phyloP scores from a whole-genome alignment of 1,140 invertebrate species.

The Pseudobourletiella spinata region DNA sequence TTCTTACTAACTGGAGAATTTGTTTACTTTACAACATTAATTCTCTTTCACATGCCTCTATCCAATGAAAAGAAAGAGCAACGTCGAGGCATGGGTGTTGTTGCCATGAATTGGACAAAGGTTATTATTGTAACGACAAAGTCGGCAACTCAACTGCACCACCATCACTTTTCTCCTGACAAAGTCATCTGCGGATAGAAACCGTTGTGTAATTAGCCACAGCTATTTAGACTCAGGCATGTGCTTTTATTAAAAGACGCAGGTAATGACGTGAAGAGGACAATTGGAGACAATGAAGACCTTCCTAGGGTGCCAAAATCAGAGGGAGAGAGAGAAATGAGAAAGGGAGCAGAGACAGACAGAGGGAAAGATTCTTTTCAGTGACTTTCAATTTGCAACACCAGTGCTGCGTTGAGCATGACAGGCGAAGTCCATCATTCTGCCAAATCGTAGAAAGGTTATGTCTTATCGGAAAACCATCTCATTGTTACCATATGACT shows the following conservation, averaged over 20 bases:
- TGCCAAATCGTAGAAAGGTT: constrained; percentile 6
- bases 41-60: no score
- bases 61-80: no score
- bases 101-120: no score
- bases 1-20: no score
- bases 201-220: constrained; percentile 22
- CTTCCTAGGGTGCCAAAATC: background rate
- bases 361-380: no score
- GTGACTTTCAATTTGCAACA: background rate
- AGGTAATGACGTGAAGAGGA: background rate
- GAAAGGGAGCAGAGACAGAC: no score
- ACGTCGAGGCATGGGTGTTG: no score
- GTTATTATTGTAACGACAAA: no score
- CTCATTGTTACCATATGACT: background rate
- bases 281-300: constrained; percentile 12
- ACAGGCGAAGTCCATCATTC: background rate
- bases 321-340: background rate
- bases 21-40: no score
- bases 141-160: no score
- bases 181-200: no score
- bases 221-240: constrained; percentile 10
- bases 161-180: no score
- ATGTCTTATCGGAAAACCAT: background rate
- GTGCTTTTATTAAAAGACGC: background rate
- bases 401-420: background rate